These are phyloP conservation scores for Nebria ingens DNA, from an alignment of 1,140 invertebrate species.

Conservation along the genomic window DNA sequence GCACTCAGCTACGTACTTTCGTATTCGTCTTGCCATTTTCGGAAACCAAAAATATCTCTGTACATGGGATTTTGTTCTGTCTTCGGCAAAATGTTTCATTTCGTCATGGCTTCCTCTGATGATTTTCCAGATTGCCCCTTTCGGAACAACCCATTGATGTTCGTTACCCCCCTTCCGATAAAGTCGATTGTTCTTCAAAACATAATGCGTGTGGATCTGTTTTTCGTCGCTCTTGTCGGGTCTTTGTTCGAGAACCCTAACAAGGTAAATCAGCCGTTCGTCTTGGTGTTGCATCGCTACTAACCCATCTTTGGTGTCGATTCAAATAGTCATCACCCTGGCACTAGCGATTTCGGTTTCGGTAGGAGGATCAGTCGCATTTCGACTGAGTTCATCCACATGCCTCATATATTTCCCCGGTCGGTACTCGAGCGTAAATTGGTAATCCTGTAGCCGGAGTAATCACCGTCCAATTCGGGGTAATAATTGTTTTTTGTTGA, in stretches of 20 bases:
- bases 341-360: background rate
- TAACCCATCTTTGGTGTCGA: background rate
- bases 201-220: background rate
- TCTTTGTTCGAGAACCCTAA: background rate
- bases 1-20: background rate
- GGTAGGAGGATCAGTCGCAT: constrained; percentile 11
- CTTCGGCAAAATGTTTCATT: background rate
- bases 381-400: constrained; percentile 24
- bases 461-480: constrained; percentile 22
- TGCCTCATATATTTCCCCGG: constrained; percentile 20
- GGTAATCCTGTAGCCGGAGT: constrained; percentile 23
- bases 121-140: background rate
- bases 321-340: background rate
- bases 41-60: background rate
- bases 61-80: background rate
- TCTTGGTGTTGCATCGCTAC: background rate
- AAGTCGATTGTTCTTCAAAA: background rate
- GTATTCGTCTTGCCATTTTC: background rate
- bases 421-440: constrained; percentile 23
- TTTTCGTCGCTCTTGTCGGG: background rate
- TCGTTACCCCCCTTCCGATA: background rate
- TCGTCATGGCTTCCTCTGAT: background rate
- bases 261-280: background rate
- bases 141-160: background rate
- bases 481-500: constrained; percentile 27